A percentile compares a stretch with the other conserved stretches of the same genome.
phyloP scores from a whole-genome alignment of 2,113 vertebrate species.

The Albula glossodonta region DNA sequence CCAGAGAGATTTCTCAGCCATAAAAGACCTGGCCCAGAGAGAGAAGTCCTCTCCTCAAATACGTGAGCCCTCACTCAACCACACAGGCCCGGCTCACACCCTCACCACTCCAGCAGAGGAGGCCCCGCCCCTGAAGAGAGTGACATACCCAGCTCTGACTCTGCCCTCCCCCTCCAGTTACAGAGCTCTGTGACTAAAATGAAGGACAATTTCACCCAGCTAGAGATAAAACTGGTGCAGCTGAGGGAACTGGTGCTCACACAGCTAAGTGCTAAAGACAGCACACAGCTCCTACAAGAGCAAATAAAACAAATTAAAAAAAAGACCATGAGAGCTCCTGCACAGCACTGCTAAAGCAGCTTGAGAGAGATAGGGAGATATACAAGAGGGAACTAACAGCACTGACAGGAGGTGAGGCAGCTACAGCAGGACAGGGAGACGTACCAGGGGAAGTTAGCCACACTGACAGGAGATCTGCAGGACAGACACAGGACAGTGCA shows the following conservation, averaged over 20 bases:
- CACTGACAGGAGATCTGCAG: background rate
- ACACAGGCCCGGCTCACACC: background rate
- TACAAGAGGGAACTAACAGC: background rate
- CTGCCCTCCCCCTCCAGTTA: background rate
- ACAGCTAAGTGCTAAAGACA: background rate
- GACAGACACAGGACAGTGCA: constrained; percentile 2
- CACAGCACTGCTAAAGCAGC: background rate
- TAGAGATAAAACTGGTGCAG: background rate
- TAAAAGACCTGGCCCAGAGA: background rate
- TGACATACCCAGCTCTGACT: background rate
- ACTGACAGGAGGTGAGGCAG: background rate
- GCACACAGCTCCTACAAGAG: background rate
- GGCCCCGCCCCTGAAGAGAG: background rate
- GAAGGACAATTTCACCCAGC: background rate
- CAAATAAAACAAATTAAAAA: background rate
- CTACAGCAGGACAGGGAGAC: constrained; percentile 6
- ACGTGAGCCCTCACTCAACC: background rate
- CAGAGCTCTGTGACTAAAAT: background rate
- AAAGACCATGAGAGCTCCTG: background rate
- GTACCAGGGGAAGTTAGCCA: background rate
- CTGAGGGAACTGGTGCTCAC: too few relatives aligned
- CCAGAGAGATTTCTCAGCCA: too few relatives aligned
- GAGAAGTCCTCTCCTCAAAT: background rate
- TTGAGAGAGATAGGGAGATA: background rate
- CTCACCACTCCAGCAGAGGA: background rate